These are phyloP conservation scores for Montipora foliosa DNA, from an alignment of 64 coral and sea anemone species.

Conservation along the genomic window DNA sequence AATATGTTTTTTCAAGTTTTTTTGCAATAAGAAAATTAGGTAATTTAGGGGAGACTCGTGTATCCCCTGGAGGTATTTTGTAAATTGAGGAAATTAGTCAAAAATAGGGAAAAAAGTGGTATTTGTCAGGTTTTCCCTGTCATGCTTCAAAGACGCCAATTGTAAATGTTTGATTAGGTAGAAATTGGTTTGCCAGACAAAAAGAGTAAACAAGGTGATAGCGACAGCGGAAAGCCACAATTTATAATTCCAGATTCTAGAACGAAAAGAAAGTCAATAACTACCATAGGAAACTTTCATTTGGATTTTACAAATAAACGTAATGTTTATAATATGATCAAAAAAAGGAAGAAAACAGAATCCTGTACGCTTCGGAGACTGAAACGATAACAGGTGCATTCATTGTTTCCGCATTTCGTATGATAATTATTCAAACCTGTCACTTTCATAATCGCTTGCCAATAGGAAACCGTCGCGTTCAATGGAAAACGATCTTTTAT, in stretches of 20 bases:
- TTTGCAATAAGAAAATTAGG: no score
- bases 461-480: not conserved
- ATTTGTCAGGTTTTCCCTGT: not conserved
- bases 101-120: no score
- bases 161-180: slow-evolving; percentile 14
- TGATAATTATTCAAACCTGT: slow-evolving; percentile 50
- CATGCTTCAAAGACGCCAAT: slow-evolving; percentile 13
- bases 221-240: no score
- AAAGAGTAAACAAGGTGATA: not conserved
- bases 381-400: not conserved
- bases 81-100: not conserved
- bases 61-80: not conserved
- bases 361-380: not conserved
- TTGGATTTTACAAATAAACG: not conserved
- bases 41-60: no score
- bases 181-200: not conserved
- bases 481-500: slow-evolving; percentile 7
- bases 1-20: no score
- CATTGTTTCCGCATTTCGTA: slow-evolving; percentile 18
- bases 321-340: not conserved
- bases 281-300: not conserved
- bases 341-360: not conserved
- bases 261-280: not conserved
- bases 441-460: slow-evolving; percentile 7
- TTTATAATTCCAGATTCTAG: no score